A percentile compares a stretch with the other conserved stretches of the same genome.
phyloP scores from a whole-genome alignment of 2,113 vertebrate genomes.

The Tringa solitaria region DNA sequence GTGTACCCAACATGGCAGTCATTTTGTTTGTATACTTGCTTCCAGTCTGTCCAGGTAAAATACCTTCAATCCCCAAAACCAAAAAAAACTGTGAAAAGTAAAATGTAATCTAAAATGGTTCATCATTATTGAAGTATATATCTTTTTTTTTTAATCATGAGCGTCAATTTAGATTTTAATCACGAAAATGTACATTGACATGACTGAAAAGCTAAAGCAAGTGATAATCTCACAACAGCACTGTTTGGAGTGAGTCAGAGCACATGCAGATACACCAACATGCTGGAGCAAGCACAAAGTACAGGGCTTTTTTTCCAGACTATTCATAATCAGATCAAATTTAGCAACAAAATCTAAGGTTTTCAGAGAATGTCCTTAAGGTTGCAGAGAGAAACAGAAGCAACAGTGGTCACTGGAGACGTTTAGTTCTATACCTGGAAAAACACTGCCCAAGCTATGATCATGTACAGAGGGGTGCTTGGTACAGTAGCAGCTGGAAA shows the following conservation, averaged over 20 bases:
- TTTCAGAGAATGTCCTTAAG: neutral
- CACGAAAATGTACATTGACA: neutral
- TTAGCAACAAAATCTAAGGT: neutral
- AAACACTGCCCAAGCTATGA: neutral
- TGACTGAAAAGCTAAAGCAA: neutral
- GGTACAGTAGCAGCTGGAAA: fast-evolving
- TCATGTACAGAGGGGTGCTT: fast-evolving
- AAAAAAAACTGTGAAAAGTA: neutral
- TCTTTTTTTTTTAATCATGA: neutral
- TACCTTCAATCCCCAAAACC: neutral
- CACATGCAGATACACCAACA: neutral
- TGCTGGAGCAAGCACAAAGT: neutral
- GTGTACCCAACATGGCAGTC: neutral
- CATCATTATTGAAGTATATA: neutral
- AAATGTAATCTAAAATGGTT: neutral
- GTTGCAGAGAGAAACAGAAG: neutral
- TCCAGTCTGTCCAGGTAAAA: neutral
- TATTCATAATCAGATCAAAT: neutral
- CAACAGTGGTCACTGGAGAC: neutral
- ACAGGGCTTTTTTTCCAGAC: neutral
- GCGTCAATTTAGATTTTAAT: neutral
- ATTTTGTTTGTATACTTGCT: neutral
- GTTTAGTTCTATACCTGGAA: neutral
- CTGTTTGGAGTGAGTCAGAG: neutral
- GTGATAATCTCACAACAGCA: neutral